Base-by-base conservation (phyloP, 2,113 vertebrate species). In the Canis aureus region DNA sequence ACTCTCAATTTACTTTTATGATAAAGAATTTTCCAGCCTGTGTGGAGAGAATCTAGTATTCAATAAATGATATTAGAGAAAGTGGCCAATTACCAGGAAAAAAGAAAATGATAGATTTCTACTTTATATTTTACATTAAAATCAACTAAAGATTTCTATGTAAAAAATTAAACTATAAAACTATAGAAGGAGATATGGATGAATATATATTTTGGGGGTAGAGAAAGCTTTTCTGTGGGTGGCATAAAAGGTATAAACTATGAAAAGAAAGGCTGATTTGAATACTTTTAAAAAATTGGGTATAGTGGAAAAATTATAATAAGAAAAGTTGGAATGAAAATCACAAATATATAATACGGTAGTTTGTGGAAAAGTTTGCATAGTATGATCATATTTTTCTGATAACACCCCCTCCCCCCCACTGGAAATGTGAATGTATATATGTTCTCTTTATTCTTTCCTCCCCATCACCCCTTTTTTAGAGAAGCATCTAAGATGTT, bases 181-280 rank as follows among this genome's bases (percentile, higher is more conserved):
- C 57, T 83, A 43, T 74, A 79, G 43, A 25, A 85, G 38, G 71
- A 91, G 71, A 91, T 89, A 66, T 10, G 67, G 17, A 69, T 87
- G 64, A 74, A 49, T 71, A 16, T 49, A 4, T 74, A 76, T 81
- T 79, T 74, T 25, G 1, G 22, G 23, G 23, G 6, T 62, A 2
- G 20, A 92, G 80, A 66, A 79, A 8, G 5, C 6, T 43, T 83
- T 97, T 90, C 67, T 79, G 19, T 83, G 51, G 62, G 17, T 85
- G 71, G 29, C 11, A 60, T 38, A 22, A 82, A 60, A 82, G 38
- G 49, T 38, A 73, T 38, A 71, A 81, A 20, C 12, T 29, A 93
- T 81, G 35, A 74, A 91, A 96, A 23, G 51, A 97, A 89, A 90
- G 84, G 25, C 9, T 89, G n/a, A 85, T 67, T 89, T 76, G 83